Evolutionary conservation across 2,113 vertebrate genomes (phyloP), one percentile per base, ranked within the genome.

Genomic region (Nesospiza acunhae): DNA sequence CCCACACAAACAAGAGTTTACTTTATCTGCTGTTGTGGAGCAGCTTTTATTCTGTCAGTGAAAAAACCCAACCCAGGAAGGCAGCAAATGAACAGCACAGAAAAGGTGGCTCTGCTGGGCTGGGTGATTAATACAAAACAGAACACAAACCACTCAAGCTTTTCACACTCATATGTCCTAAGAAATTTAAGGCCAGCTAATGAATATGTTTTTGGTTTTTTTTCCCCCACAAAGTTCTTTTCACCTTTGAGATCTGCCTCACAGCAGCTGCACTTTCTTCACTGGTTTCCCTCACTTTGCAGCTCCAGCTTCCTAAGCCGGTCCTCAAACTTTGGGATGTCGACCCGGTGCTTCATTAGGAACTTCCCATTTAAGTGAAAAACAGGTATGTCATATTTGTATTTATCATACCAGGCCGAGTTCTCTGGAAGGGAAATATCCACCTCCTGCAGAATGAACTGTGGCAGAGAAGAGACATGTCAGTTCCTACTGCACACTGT

Each of bases 301-400:
- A 96, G 76, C 74, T 98, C 98, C 47, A 98, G 46, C 87, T 98
- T 97, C 52, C 10, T 53, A 63, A 99, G 97, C 11, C 75, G 92
- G 35, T 98, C 97, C 93, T 99, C 98, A 91, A 99, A 97, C 89
- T 98, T 97, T 27, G 91, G 77, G 31, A 95, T 89, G 94, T 99
- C 96, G 33, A 99, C 98, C 66, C 75, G 96, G 95, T 99, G 98
- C 98, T 98, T 99, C 98, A 99, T 99, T 39, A 99, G 94, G 96
- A 98, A 99, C 83, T 98, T 97, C 50, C 98, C 98, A 93, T 99
- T 98, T 60, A 99, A 83, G 94, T 99, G 98, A 94, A 99, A 99
- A 84, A 99, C 98, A 0, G 99, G 98, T 90, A 99, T 99, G 91
- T 99, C 98, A 31, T 98, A 98, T 89, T 97, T 98, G 90, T 99